These are phyloP conservation scores for Sanderia malayensis DNA, from an alignment of 30 jellyfish, hydroid and myxozoan genomes.

Conservation along the genomic window DNA sequence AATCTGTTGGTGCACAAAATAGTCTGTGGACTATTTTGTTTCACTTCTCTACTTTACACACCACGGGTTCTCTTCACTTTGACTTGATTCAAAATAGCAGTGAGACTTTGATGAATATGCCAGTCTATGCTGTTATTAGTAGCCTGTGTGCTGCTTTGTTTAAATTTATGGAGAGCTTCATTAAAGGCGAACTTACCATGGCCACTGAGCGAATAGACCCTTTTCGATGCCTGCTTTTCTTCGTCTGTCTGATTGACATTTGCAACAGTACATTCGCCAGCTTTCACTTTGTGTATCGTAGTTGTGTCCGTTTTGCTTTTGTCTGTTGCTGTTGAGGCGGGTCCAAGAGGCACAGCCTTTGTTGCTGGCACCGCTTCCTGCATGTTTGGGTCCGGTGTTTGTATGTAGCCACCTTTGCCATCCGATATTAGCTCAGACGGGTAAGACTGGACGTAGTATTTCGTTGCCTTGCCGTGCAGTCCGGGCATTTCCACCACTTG, in stretches of 20 bases:
- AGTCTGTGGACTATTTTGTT: too few species aligned
- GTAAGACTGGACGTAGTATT: slow-evolving; percentile 56
- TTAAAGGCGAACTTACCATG: slow-evolving; percentile 70
- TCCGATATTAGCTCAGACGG: slow-evolving; percentile 74
- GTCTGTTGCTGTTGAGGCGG: slow-evolving; percentile 48
- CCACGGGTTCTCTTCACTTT: too few species aligned
- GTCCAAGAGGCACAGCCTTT: slow-evolving; percentile 53
- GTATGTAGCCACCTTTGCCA: slow-evolving; percentile 68
- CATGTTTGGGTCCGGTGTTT: slow-evolving; percentile 14
- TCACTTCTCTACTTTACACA: too few species aligned
- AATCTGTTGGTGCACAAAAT: too few species aligned
- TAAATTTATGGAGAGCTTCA: too few species aligned
- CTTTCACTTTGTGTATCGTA: not conserved
- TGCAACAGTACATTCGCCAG: slow-evolving; percentile 39
- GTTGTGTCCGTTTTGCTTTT: not conserved
- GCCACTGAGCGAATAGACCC: slow-evolving; percentile 97
- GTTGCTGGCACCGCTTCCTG: slow-evolving; percentile 33
- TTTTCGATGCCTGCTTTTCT: slow-evolving; percentile 63
- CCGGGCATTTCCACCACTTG: slow-evolving; percentile 65
- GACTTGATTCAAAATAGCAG: too few species aligned
- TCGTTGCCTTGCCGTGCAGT: slow-evolving; percentile 57
- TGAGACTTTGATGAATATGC: too few species aligned
- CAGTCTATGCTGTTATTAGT: too few species aligned
- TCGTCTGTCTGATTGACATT: slow-evolving; percentile 45
- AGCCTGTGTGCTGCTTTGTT: too few species aligned